Conservation (phyloP, 2,113 vertebrate species). For the Lucifuga dentata region DNA sequence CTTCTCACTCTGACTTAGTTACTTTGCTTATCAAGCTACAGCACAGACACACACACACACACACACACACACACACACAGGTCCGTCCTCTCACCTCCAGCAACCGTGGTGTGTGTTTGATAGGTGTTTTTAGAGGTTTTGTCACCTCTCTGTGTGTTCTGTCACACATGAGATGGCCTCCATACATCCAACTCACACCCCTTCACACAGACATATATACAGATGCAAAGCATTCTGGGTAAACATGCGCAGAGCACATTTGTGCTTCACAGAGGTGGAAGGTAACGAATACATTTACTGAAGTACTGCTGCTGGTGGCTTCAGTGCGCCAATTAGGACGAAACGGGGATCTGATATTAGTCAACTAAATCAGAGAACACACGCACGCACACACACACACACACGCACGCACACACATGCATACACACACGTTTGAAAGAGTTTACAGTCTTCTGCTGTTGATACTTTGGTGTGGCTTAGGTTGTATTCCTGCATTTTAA, state of each 20-base stretch:
- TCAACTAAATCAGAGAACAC: constrained; percentile 48
- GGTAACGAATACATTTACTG: too few species aligned
- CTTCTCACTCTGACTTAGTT: too few species aligned
- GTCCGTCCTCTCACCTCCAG: constrained; percentile 2
- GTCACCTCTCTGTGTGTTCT: constrained; percentile 54
- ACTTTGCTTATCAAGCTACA: too few species aligned
- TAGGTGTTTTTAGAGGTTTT: constrained; percentile 47
- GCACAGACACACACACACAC: too few species aligned
- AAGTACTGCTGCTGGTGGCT: too few species aligned
- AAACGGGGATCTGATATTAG: constrained; percentile 39
- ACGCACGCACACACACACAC: constrained; percentile 1
- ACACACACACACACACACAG: too few species aligned
- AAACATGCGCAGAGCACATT: too few species aligned
- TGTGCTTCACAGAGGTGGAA: too few species aligned
- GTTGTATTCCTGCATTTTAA: constrained; percentile 63
- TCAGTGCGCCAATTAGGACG: constrained; percentile 63
- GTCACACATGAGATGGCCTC: constrained; percentile 57
- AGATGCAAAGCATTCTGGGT: too few species aligned
- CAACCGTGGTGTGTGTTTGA: constrained; percentile 54
- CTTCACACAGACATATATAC: too few species aligned
- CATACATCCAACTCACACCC: not conserved
- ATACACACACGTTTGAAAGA: too few species aligned
- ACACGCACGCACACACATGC: not conserved
- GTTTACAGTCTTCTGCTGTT: constrained; percentile 28
- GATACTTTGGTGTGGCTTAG: constrained; percentile 57